Evolutionary conservation across 2,797 vertebrate genomes (phyloP).

Genomic region (Mionectes olivaceus): DNA sequence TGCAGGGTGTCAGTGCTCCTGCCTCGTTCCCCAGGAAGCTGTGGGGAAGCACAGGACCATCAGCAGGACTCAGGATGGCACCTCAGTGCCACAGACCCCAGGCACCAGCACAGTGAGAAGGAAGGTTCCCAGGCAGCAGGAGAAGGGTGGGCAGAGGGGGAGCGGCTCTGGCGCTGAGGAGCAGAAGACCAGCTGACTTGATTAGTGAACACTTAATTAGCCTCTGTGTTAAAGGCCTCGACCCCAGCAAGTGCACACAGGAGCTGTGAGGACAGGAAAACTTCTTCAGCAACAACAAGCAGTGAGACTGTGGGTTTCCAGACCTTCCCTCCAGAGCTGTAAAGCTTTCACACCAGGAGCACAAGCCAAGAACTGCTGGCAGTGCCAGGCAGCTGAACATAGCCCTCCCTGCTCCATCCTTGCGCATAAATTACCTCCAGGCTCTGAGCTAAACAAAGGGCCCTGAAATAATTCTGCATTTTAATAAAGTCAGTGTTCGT

Average conservation of each 20-base stretch:
- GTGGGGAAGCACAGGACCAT: fast-evolving
- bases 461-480: constrained; percentile 62
- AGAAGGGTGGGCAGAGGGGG: not conserved
- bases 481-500: constrained; percentile 39
- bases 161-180: not conserved
- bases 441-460: constrained; percentile 65
- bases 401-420: not conserved
- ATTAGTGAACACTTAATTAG: not conserved
- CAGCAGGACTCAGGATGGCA: not conserved
- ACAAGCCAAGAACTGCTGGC: constrained; percentile 34
- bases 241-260: not conserved
- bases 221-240: not conserved
- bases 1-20: fast-evolving
- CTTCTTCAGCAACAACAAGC: not conserved
- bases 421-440: constrained; percentile 68
- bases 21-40: not conserved
- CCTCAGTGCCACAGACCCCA: fast-evolving
- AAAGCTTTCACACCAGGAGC: not conserved
- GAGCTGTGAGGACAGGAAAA: not conserved
- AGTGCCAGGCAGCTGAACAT: not conserved
- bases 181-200: not conserved
- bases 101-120: not conserved
- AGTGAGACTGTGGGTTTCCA: not conserved
- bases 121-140: not conserved
- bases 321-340: not conserved